Conservation (phyloP, 23 tunicate species). For the Styela clava region DNA sequence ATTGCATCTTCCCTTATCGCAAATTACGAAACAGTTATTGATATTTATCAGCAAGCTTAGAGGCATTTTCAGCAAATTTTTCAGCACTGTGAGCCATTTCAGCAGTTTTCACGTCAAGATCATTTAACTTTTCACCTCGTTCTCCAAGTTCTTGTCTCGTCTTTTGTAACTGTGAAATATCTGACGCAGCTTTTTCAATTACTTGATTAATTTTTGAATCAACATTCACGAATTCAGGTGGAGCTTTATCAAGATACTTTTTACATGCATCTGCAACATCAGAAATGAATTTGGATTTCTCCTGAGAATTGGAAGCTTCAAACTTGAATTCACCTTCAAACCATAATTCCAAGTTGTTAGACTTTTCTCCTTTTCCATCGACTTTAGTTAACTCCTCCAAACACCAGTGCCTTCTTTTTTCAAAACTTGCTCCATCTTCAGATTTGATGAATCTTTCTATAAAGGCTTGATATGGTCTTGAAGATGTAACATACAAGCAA, state of each 20-base stretch:
- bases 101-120: slow-evolving; percentile 54
- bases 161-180: slow-evolving; percentile 43
- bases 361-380: slow-evolving; percentile 42
- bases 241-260: slow-evolving; percentile 28
- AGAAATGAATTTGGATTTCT: slow-evolving; percentile 76
- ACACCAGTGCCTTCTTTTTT: slow-evolving; percentile 69
- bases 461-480: slow-evolving; percentile 60
- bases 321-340: slow-evolving; percentile 70
- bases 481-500: slow-evolving; percentile 70
- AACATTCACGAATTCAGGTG: slow-evolving; percentile 59
- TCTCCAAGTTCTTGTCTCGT: slow-evolving; percentile 60
- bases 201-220: slow-evolving; percentile 25
- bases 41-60: slow-evolving; percentile 58
- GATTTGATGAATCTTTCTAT: slow-evolving; percentile 27
- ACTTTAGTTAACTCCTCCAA: slow-evolving; percentile 71
- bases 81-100: slow-evolving; percentile 78
- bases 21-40: background rate
- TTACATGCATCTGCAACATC: slow-evolving; percentile 49
- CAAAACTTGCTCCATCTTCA: slow-evolving; percentile 71
- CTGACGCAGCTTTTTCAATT: slow-evolving; percentile 19
- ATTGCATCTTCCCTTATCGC: too few species aligned
- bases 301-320: slow-evolving; percentile 37
- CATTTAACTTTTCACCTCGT: slow-evolving; percentile 61
- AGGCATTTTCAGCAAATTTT: slow-evolving; percentile 68
- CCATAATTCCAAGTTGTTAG: slow-evolving; percentile 53